Base-by-base conservation (phyloP, 2,797 vertebrate species). In the Carapus acus region DNA sequence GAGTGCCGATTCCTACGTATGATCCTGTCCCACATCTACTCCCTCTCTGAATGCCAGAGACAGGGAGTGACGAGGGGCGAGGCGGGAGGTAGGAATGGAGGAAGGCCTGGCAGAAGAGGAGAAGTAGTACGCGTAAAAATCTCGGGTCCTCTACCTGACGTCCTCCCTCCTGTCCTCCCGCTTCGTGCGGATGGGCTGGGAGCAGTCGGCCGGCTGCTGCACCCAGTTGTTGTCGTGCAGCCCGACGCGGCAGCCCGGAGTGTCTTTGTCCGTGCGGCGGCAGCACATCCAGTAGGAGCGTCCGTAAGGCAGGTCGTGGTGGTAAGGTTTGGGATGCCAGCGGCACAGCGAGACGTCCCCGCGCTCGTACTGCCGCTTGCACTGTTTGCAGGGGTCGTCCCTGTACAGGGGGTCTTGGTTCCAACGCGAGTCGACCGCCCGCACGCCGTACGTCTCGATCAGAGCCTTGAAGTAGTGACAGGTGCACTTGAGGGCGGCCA, bases 221-320 rank as follows among this genome's bases (percentile, higher is more conserved):
- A 98, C 96, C 95, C 96, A 98, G 66, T 98, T 94, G 81, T 98
- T 97, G 39, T 98, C 95, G 0, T 98, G 96, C 42, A 98, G 85
- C 2, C 94, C 95, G 7, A 96, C 88, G 12, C 93, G 84, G 69
- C 96, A 98, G 11, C 96, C 96, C 0, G 93, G 93, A 0, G 95
- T 93, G 55, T 96, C 93, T 2, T 92, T 91, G 23, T 98, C 94
- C 0, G 91, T 87, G 8, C 92, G 81, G 2, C 95, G 90, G 79
- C 96, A 98, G 74, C 96, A 98, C 94, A 98, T 97, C 96, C 96
- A 98, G 71, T 98, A 98, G 49, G 96, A 98, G 2, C 96, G 91
- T 85, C 95, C 96, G 0, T 98, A 98, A 88, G 94, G 94, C 86
- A 98, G 88, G 89, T 98, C 96, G 6, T 97, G 96, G 92, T 98